phyloP scores from a whole-genome alignment of 2,888 invertebrate species.

The Dolichopus griseipennis region DNA sequence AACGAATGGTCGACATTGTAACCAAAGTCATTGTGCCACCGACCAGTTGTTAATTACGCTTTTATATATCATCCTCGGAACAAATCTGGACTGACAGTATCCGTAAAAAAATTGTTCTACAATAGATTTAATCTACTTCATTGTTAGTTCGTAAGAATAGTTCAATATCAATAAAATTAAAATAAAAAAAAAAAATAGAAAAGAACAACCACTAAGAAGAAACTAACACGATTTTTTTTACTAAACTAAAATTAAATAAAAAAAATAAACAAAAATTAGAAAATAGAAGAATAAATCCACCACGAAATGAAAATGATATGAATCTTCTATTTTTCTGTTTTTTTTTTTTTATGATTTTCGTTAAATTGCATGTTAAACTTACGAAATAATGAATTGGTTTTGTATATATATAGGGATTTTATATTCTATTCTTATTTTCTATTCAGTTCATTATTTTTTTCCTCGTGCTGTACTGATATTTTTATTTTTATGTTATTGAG shows the following conservation, averaged over 20 bases:
- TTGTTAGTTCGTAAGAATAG: neutral
- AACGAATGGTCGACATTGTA: too few species aligned
- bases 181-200: too few species aligned
- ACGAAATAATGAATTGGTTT: neutral
- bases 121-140: too few species aligned
- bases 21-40: too few species aligned
- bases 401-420: too few species aligned
- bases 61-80: too few species aligned
- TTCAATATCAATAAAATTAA: neutral
- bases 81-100: too few species aligned
- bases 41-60: too few species aligned
- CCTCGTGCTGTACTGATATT: neutral
- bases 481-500: too few species aligned
- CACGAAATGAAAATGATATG: slow-evolving; percentile 3
- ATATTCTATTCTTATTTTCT: too few species aligned
- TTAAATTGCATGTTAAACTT: neutral
- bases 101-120: too few species aligned
- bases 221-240: neutral
- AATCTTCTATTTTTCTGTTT: neutral
- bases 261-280: neutral
- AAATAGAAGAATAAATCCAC: neutral
- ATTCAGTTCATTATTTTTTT: neutral
- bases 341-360: neutral
- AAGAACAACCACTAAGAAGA: neutral
- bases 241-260: neutral